Base-by-base conservation (phyloP, 2,888 invertebrate species). In the Morpho helenor region DNA sequence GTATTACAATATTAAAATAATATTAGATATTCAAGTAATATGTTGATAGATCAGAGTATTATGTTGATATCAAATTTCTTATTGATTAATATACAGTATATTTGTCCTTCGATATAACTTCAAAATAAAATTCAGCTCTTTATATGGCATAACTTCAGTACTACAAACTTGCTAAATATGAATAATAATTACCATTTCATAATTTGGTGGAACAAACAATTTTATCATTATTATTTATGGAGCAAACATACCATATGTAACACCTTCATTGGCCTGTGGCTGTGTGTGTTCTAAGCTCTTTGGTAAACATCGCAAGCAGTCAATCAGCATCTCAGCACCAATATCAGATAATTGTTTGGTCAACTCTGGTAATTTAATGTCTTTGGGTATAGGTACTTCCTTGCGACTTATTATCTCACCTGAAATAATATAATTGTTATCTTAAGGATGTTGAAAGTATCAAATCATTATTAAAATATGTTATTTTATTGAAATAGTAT, bases 281-380 rank as follows among this genome's bases (percentile, higher is more conserved):
- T 73, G 79, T 4, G 93, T 92, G 62, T 87, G 85, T 10, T 82
- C 68, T 64, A 96, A 84, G 71, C 92, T 91, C 3, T 86, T 68
- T 7, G 94, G 94, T 61, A 96, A 82, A 64, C 87, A 82, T 66
- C 82, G 75, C 16, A 97, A 69, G 56, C 93, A 93, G 52, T 94
- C 85, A 2, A 94, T 77, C 42, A 97, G 82, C 77, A 94, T 88
- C 55, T 92, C 74, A 8, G 95, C 94, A 41, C 97, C 97, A 65
- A 94, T 79, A 46, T 90, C 81, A 6, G 96, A 94, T 64, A 97
- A 80, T 67, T 88, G 88, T 9, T 84, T 72, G 65, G 94, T 92
- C 56, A 97, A 80, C 67, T 94, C 93, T 40, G 94, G 93, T 80
- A 95, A 91, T 56, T 90, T 92, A 65, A 93, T 92, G 68, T 94